Conservation (phyloP, 2,888 invertebrate genomes). For the Nowickia ferox region DNA sequence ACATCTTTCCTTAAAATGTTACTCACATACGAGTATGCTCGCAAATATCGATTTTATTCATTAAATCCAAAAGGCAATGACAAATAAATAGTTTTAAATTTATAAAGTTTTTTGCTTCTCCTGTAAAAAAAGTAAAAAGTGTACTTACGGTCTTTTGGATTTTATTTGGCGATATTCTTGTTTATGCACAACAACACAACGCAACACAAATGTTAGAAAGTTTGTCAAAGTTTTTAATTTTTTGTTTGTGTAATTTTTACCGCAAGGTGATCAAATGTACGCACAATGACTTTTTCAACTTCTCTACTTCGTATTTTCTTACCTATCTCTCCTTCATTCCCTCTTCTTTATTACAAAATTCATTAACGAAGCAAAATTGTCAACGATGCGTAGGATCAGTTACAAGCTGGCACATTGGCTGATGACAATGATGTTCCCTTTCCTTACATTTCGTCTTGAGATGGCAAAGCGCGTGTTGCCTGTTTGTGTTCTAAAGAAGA, state of each 20-base stretch:
- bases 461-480: constrained; percentile 69
- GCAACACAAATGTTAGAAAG: constrained; percentile 71
- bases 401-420: constrained; percentile 49
- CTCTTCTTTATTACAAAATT: constrained; percentile 16
- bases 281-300: constrained; percentile 53
- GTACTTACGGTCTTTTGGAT: no score
- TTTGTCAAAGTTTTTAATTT: constrained; percentile 36
- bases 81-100: no score
- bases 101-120: no score
- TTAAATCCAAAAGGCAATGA: no score
- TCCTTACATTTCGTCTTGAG: constrained; percentile 49
- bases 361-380: constrained; percentile 47
- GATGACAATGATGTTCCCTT: constrained; percentile 41
- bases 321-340: neutral
- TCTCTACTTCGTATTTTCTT: constrained; percentile 17
- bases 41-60: no score
- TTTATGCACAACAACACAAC: neutral
- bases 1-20: no score
- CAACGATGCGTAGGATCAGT: constrained; percentile 71
- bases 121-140: no score
- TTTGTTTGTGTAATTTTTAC: constrained; percentile 66
- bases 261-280: constrained; percentile 77
- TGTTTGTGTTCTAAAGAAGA: constrained; percentile 62
- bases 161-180: no score
- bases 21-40: no score